Conservation (phyloP, 2,113 vertebrate species). For the Cephalopholis sonnerati region DNA sequence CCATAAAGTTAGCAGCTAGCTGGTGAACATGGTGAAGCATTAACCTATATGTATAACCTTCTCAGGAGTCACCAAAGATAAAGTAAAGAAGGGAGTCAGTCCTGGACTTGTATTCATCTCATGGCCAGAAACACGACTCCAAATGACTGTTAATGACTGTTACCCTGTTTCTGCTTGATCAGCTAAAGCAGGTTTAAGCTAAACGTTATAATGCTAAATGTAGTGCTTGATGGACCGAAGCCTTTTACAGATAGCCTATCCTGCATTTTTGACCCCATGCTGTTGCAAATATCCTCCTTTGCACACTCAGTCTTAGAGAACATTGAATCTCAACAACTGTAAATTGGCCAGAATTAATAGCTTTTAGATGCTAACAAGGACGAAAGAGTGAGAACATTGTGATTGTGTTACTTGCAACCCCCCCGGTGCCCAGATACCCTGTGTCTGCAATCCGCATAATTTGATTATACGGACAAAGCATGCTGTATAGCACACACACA, state of each 20-base stretch:
- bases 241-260: background rate
- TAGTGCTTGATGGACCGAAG: background rate
- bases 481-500: background rate
- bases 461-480: constrained; percentile 8
- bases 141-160: background rate
- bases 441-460: background rate
- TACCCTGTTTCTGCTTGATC: too few species aligned
- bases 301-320: background rate
- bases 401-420: background rate
- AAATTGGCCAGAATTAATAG: constrained; percentile 8
- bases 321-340: background rate
- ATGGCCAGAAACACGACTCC: background rate
- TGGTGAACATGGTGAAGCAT: too few species aligned
- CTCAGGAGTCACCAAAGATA: too few species aligned
- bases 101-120: background rate
- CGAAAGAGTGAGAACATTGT: background rate
- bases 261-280: background rate
- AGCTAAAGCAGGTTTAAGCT: too few species aligned
- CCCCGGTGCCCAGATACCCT: background rate
- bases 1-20: too few species aligned
- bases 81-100: background rate
- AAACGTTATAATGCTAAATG: too few species aligned
- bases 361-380: constrained; percentile 6
- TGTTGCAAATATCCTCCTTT: background rate
- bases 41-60: too few species aligned